Base-by-base conservation (phyloP, 1,140 invertebrate genomes). In the Trialeurodes vaporariorum region DNA sequence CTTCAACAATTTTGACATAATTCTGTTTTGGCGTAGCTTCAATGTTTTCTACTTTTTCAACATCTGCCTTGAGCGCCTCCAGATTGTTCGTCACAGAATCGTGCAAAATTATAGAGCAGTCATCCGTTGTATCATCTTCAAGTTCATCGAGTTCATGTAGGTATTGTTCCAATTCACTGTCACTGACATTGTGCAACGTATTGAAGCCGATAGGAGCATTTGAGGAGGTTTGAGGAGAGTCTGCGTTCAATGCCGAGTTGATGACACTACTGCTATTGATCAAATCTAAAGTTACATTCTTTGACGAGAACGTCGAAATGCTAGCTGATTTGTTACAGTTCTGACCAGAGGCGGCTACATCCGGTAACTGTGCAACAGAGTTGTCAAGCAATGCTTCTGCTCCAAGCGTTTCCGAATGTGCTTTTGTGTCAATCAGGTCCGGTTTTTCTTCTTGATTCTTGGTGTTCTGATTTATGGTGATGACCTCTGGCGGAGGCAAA, bases 101-200 rank as follows among this genome's bases (percentile, higher is more conserved):
- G 63, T 70, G 69, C 22, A 70, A 68, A 40, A 67, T 72, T 72
- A 71, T 71, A 27, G 61, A 61, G 25, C 11, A 63, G 24, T 71
- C 72, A 67, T 71, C 72, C n/a, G 63, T 49, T 49, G 34, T 49
- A 17, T 49, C 34, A 49, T 68, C 63, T 21, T 73, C 76, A 9
- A 74, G 67, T 67, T 70, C 69, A 61, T 69, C 83, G n/a, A 85
- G 73, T 64, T 84, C 79, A 1, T 82, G 77, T 58, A 86, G 76
- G 75, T 84, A 84, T 49, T 81, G 78, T 61, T 79, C 80, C n/a
- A 86, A 72, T 71, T 85, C 83, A 59, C 79, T 79, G 65, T 85
- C 85, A 49, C 80, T 81, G 59, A 85, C 72, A 69, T 83, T 78
- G 13, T 79, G 73, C 27, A 80, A 78, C 59, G 75, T 73, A 67